Conservation (phyloP, 2,797 vertebrate genomes). For the Sebastolobus alascanus region DNA sequence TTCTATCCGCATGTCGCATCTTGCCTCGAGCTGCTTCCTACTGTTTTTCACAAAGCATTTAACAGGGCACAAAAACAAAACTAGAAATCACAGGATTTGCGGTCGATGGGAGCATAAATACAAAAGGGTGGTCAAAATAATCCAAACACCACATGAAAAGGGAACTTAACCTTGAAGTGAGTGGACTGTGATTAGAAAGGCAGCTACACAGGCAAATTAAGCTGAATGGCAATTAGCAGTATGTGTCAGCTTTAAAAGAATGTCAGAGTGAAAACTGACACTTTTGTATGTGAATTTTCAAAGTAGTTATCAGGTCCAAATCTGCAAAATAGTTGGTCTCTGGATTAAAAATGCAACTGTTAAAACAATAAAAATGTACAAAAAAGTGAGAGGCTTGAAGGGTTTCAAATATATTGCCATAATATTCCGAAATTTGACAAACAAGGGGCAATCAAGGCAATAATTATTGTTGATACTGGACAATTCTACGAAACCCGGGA, state of each 20-base stretch:
- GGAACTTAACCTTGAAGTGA: slow-evolving; percentile 2
- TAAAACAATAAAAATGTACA: background rate
- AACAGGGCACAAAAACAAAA: background rate
- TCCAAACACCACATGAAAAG: slow-evolving; percentile 19
- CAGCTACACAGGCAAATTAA: slow-evolving; percentile 1
- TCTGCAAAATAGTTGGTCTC: background rate
- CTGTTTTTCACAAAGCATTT: slow-evolving; percentile 22
- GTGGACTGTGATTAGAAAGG: slow-evolving; percentile 7
- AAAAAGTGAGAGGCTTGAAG: background rate
- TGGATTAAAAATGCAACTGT: background rate
- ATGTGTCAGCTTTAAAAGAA: slow-evolving; percentile 12
- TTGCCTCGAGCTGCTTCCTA: slow-evolving; percentile 15
- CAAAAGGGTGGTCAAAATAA: slow-evolving; percentile 20
- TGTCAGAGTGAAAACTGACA: background rate
- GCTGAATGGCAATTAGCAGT: slow-evolving; percentile 11
- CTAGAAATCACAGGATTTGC: slow-evolving; percentile 1
- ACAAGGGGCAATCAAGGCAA: background rate
- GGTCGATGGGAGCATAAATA: background rate
- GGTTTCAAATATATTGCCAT: background rate
- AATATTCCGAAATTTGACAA: background rate
- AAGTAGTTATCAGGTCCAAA: slow-evolving; percentile 7
- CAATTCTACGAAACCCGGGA: background rate
- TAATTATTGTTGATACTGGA: background rate
- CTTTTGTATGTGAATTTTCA: background rate
- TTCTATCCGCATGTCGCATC: background rate